A percentile compares a stretch with the other conserved stretches of the same genome.
phyloP scores from a whole-genome alignment of 2,797 vertebrate species.

The Knipowitschia caucasica region DNA sequence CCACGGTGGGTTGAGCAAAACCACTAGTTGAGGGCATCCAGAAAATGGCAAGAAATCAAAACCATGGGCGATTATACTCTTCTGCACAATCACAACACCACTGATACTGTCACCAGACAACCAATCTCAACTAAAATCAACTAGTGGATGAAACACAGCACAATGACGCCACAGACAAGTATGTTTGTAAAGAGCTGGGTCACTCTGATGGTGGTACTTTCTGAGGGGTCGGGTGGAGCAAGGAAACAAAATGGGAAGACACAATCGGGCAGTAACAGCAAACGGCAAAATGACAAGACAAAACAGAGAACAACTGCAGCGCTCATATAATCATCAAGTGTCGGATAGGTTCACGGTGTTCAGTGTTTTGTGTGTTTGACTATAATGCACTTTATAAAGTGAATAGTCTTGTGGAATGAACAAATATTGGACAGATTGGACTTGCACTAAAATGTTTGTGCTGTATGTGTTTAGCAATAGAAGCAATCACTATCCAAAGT shows the following conservation, averaged over 20 bases:
- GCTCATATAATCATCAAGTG: slow-evolving; percentile 22
- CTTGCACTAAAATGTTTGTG: no score
- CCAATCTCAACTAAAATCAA: slow-evolving; percentile 63
- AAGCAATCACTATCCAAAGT: no score
- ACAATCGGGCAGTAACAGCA: slow-evolving; percentile 61
- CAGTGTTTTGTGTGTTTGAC: background rate
- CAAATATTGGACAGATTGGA: no score
- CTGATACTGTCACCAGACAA: slow-evolving; percentile 66
- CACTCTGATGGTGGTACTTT: slow-evolving; percentile 65
- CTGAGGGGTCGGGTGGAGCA: slow-evolving; percentile 74
- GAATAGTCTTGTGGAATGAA: no score
- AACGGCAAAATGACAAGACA: slow-evolving; percentile 67
- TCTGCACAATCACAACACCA: slow-evolving; percentile 69
- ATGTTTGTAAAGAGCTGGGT: slow-evolving; percentile 60
- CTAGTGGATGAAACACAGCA: slow-evolving; percentile 63
- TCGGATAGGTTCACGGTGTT: background rate
- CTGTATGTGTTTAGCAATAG: no score
- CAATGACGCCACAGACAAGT: slow-evolving; percentile 63
- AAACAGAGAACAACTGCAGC: slow-evolving; percentile 50
- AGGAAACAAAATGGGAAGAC: slow-evolving; percentile 32
- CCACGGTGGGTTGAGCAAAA: slow-evolving; percentile 61
- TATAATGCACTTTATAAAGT: background rate
- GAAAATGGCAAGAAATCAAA: slow-evolving; percentile 75
- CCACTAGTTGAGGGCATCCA: slow-evolving; percentile 58
- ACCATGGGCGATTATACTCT: slow-evolving; percentile 64